phyloP scores from a whole-genome alignment of 2,113 vertebrate genomes.

The Coptodon bakossiorum region DNA sequence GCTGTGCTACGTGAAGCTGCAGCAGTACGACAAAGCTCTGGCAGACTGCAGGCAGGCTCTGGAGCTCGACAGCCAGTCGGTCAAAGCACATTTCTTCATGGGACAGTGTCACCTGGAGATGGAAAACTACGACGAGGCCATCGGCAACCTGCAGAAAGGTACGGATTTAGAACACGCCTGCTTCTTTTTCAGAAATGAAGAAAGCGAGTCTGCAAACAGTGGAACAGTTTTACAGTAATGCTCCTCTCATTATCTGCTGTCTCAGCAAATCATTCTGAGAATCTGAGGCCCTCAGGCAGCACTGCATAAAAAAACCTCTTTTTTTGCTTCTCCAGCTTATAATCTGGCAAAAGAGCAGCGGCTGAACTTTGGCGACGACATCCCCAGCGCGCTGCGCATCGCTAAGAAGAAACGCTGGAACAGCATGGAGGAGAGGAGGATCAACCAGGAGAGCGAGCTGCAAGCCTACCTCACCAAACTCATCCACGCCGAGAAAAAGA shows the following conservation, averaged over 20 bases:
- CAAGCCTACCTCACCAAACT: constrained; percentile 88
- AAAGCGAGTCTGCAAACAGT: not conserved
- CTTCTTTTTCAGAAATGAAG: not conserved
- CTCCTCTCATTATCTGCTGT: not conserved
- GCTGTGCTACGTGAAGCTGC: constrained; percentile 91
- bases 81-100: constrained; percentile 94
- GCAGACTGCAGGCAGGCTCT: constrained; percentile 86
- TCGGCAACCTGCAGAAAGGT: constrained; percentile 92
- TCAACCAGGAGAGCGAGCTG: constrained; percentile 90
- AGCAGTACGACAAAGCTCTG: constrained; percentile 87
- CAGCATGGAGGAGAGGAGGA: constrained; percentile 86
- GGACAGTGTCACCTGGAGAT: constrained; percentile 93
- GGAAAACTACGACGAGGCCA: constrained; percentile 92
- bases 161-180: rapidly evolving
- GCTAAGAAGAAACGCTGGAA: constrained; percentile 96
- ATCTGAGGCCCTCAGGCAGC: not conserved
- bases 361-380: constrained; percentile 91
- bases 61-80: constrained; percentile 90
- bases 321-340: constrained; percentile 70
- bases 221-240: not conserved
- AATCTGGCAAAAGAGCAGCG: constrained; percentile 91
- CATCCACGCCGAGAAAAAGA: constrained; percentile 84
- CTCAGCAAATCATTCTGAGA: not conserved
- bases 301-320: not conserved
- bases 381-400: constrained; percentile 85